A percentile compares a stretch with the other conserved stretches of the same genome.
Conservation (phyloP, 2,797 vertebrate genomes). For the Microctenopoma stevenorrisi region DNA sequence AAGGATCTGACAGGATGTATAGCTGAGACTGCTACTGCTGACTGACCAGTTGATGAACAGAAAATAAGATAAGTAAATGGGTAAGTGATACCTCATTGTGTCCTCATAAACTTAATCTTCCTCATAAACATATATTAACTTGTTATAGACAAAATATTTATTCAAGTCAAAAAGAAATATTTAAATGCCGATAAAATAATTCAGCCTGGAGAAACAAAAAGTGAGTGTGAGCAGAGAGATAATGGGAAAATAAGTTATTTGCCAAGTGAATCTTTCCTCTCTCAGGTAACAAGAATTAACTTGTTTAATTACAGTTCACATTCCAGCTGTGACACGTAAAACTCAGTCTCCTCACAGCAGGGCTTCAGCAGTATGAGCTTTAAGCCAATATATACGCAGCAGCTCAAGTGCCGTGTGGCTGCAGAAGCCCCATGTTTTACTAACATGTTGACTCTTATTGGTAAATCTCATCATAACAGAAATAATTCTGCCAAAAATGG, state of each 20-base stretch:
- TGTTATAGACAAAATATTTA: no score
- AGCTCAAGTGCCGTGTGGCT: neutral
- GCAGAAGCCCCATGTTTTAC: neutral
- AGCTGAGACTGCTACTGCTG: slow-evolving; percentile 6
- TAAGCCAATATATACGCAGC: slow-evolving; percentile 3
- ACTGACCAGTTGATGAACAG: neutral
- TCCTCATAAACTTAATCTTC: no score
- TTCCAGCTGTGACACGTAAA: slow-evolving; percentile 77
- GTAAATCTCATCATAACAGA: no score
- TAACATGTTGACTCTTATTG: neutral
- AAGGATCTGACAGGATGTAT: slow-evolving; percentile 28
- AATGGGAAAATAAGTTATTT: slow-evolving; percentile 3
- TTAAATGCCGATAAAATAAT: no score
- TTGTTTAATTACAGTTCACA: slow-evolving; percentile 80
- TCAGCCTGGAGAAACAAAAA: neutral
- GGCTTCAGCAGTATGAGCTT: slow-evolving; percentile 11
- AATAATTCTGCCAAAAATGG: no score
- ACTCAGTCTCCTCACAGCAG: slow-evolving; percentile 61
- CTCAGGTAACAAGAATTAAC: slow-evolving; percentile 82
- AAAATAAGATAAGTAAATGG: no score
- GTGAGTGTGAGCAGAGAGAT: no score
- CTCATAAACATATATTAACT: no score
- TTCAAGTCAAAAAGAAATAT: no score
- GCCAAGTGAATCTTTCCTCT: slow-evolving; percentile 50
- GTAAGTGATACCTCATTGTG: no score